These are phyloP conservation scores for Pangasius krempfi DNA, from an alignment of 2,797 vertebrate genomes.

Conservation along the genomic window DNA sequence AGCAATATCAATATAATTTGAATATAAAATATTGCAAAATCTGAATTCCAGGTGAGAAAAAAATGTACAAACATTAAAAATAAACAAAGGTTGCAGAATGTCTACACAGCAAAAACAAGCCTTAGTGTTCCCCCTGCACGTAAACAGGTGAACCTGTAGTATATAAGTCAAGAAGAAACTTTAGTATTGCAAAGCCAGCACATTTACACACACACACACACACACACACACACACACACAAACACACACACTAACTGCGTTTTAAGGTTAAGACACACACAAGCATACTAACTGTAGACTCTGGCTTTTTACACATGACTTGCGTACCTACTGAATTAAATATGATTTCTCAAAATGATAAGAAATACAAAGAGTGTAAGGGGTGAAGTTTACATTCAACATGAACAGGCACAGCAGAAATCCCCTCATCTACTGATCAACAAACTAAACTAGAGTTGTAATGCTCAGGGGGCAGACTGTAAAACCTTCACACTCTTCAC, in stretches of 20 bases:
- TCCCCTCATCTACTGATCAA: background rate
- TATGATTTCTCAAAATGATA: constrained; percentile 6
- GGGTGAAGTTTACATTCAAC: constrained; percentile 24
- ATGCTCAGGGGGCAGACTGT: background rate
- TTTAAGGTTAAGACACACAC: constrained; percentile 12
- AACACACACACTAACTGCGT: constrained; percentile 4
- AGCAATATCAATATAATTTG: constrained; percentile 73
- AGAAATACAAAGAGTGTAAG: background rate
- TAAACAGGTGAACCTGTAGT: constrained; percentile 58
- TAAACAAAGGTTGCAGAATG: constrained; percentile 56
- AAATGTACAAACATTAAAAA: constrained; percentile 66
- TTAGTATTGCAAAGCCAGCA: constrained; percentile 69
- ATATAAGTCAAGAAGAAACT: constrained; percentile 58
- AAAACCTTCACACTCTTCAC: background rate
- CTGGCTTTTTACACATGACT: background rate
- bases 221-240: constrained; percentile 7
- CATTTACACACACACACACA: constrained; percentile 14
- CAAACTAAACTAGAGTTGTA: background rate
- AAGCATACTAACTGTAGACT: background rate
- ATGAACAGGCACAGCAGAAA: constrained; percentile 33
- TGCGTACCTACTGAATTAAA: background rate
- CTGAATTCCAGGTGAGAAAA: constrained; percentile 71
- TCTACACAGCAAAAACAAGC: constrained; percentile 68
- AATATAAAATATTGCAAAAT: constrained; percentile 80
- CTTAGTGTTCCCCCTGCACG: constrained; percentile 57